phyloP scores from a whole-genome alignment of 2,888 invertebrate genomes.

The Ecliptopera silaceata region DNA sequence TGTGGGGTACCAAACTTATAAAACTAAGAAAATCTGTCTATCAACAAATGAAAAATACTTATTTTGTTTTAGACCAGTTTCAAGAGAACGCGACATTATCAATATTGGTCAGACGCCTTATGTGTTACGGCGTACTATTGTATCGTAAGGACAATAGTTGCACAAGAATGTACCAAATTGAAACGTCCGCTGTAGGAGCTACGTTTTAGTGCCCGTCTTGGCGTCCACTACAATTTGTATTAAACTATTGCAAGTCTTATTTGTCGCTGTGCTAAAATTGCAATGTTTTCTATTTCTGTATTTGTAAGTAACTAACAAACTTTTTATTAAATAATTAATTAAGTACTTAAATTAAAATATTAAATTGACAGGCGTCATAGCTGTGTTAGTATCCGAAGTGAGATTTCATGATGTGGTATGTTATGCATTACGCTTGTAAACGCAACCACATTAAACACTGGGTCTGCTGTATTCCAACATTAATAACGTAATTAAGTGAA shows the following conservation, averaged over 20 bases:
- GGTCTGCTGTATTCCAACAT: slow-evolving; percentile 53
- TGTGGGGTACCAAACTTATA: too few relatives aligned
- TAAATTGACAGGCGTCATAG: too few relatives aligned
- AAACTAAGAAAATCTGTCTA: too few relatives aligned
- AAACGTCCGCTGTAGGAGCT: slow-evolving; percentile 73
- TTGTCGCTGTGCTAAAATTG: neutral
- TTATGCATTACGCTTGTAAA: slow-evolving; percentile 34
- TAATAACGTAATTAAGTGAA: slow-evolving; percentile 73
- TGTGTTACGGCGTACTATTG: slow-evolving; percentile 7
- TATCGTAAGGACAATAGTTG: slow-evolving; percentile 64
- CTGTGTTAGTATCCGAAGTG: slow-evolving; percentile 9
- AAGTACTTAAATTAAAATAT: too few relatives aligned
- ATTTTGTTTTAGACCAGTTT: too few relatives aligned
- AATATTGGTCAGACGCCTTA: too few relatives aligned
- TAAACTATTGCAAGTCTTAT: slow-evolving; percentile 17
- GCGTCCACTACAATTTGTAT: slow-evolving; percentile 46
- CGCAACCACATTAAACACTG: slow-evolving; percentile 42
- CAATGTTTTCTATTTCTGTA: neutral
- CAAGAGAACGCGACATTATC: too few relatives aligned
- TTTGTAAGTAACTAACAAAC: too few relatives aligned
- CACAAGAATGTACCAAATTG: slow-evolving; percentile 76
- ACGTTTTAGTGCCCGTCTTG: slow-evolving; percentile 55
- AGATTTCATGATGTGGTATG: slow-evolving; percentile 50
- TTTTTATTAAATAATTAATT: too few relatives aligned
- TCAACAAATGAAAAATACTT: too few relatives aligned